Conservation (phyloP, 2,797 vertebrate species). For the Pipistrellus pipistrellus region DNA sequence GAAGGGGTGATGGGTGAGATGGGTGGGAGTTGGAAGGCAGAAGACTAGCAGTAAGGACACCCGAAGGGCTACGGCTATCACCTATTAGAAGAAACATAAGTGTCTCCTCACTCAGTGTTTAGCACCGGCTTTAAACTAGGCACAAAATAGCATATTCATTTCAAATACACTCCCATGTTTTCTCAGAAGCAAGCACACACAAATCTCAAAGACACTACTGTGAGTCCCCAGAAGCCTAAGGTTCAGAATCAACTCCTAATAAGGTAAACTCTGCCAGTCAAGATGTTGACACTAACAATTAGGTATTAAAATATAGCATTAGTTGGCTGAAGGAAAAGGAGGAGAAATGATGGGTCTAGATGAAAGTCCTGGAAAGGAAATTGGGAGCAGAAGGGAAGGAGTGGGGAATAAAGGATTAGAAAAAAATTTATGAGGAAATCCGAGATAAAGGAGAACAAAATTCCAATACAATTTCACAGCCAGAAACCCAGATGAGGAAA, state of each 20-base stretch:
- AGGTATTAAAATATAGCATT: neutral
- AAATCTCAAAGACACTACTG: neutral
- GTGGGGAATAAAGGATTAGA: neutral
- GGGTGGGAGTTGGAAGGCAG: neutral
- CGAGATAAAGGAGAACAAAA: neutral
- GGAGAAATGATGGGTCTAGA: neutral
- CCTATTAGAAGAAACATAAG: neutral
- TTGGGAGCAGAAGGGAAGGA: neutral
- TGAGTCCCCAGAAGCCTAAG: neutral
- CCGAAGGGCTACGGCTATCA: too few relatives aligned
- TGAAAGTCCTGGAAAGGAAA: neutral
- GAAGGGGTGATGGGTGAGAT: neutral
- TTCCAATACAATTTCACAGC: neutral
- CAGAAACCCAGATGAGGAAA: constrained; percentile 1
- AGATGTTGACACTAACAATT: neutral
- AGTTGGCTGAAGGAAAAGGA: neutral
- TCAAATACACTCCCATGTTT: neutral
- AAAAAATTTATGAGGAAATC: neutral
- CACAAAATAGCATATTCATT: neutral
- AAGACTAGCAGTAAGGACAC: neutral
- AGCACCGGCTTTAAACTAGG: neutral
- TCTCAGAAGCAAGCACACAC: neutral
- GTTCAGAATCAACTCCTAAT: neutral
- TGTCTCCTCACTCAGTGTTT: neutral
- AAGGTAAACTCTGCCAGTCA: neutral